Percentiles rank a stretch among this genome's conserved stretches.
These are phyloP conservation scores for Brachionus calyciflorus DNA, from an alignment of 1,140 invertebrate genomes.

Conservation along the genomic window DNA sequence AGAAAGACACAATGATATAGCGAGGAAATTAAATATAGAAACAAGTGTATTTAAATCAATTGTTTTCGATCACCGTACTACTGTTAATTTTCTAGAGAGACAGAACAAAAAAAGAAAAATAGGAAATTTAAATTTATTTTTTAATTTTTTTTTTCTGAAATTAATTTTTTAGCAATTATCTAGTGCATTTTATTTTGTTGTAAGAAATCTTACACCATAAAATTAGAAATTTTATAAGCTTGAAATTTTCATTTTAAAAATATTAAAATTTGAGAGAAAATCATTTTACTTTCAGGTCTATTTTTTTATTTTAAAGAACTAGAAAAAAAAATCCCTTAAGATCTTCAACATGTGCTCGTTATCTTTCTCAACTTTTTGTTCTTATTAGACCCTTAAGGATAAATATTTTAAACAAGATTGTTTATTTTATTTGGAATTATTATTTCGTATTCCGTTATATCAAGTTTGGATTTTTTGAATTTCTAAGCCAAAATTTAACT, in stretches of 20 bases:
- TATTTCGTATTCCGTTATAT: no score
- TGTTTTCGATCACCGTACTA: no score
- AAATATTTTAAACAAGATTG: background rate
- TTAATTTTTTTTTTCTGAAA: slow-evolving; percentile 19
- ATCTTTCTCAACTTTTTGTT: background rate
- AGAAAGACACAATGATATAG: background rate
- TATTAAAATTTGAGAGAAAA: no score
- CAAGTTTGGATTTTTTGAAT: no score
- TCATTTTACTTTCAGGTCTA: no score
- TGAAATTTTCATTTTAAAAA: background rate
- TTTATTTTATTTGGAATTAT: background rate
- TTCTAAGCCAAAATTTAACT: no score
- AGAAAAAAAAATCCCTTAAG: background rate
- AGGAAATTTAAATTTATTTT: slow-evolving; percentile 35
- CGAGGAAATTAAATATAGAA: slow-evolving; percentile 28
- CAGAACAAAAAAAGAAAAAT: background rate
- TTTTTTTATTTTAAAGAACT: no score
- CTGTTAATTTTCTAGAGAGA: no score
- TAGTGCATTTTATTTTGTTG: slow-evolving; percentile 11
- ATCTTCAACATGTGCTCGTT: background rate
- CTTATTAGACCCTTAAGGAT: background rate
- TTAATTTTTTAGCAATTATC: slow-evolving; percentile 11
- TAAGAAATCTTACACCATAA: slow-evolving; percentile 34
- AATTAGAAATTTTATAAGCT: slow-evolving; percentile 26
- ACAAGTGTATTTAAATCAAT: slow-evolving; percentile 37